A percentile compares a stretch with the other conserved stretches of the same genome.
Conservation (phyloP, 2,888 invertebrate species). For the Microchrysa polita region DNA sequence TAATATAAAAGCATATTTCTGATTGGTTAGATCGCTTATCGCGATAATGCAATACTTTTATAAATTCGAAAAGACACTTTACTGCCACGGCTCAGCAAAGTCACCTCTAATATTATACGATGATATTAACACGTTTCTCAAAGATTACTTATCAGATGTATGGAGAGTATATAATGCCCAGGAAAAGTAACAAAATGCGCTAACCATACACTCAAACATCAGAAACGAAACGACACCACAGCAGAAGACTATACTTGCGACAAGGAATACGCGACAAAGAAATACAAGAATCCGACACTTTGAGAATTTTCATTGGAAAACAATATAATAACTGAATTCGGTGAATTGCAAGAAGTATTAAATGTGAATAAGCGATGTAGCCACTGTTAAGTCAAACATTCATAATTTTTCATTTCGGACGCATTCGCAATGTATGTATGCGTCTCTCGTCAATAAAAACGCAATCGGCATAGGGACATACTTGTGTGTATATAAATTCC, state of each 20-base stretch:
- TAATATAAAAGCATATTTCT: background rate
- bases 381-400: slow-evolving; percentile 9
- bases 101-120: background rate
- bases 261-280: background rate
- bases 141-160: slow-evolving; percentile 1
- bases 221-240: background rate
- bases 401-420: slow-evolving; percentile 3
- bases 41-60: background rate
- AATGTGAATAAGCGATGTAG: background rate
- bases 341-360: slow-evolving; percentile 16
- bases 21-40: background rate
- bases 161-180: slow-evolving; percentile 3
- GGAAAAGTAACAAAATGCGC: slow-evolving; percentile 18
- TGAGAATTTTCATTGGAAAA: slow-evolving; percentile 24
- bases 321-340: slow-evolving; percentile 31
- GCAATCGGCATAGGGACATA: background rate
- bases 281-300: slow-evolving; percentile 1
- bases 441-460: slow-evolving; percentile 4
- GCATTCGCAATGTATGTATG: too few species aligned
- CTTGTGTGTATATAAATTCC: too few species aligned
- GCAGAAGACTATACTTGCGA: background rate
- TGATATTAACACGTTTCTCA: slow-evolving; percentile 48
- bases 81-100: background rate
- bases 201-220: too few species aligned
- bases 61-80: background rate